These are phyloP conservation scores for Odocoileus hemionus DNA, from an alignment of 2,113 vertebrate genomes.

Conservation along the genomic window DNA sequence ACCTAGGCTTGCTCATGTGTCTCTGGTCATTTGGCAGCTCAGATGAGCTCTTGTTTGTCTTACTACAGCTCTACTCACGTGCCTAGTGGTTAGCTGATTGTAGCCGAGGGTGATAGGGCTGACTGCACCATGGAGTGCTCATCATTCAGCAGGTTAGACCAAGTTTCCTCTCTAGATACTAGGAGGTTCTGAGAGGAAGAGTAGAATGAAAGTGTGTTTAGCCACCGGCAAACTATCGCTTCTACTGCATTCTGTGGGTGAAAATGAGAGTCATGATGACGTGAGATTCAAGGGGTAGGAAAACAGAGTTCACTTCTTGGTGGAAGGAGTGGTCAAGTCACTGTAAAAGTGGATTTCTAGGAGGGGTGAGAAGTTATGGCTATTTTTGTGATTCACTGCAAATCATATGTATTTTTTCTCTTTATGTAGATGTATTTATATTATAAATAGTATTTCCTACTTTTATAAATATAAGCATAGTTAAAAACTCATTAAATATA, in stretches of 20 bases:
- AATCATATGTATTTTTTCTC: background rate
- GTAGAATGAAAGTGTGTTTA: background rate
- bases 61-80: background rate
- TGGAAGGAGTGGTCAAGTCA: background rate
- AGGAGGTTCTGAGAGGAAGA: background rate
- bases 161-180: background rate
- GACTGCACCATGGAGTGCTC: background rate
- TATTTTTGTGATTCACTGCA: background rate
- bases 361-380: background rate
- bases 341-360: background rate
- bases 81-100: constrained; percentile 16
- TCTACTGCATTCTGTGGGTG: background rate
- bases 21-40: background rate
- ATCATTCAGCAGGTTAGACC: background rate
- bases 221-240: background rate
- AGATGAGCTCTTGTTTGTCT: background rate
- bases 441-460: background rate
- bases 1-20: background rate
- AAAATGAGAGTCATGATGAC: background rate
- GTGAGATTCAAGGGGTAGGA: background rate
- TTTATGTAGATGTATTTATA: background rate
- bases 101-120: background rate
- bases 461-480: background rate
- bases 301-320: background rate
- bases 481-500: background rate